Percentiles rank a stretch among this genome's conserved stretches.
phyloP scores from a whole-genome alignment of 2,888 invertebrate species.

The Neoscelio sp. region DNA sequence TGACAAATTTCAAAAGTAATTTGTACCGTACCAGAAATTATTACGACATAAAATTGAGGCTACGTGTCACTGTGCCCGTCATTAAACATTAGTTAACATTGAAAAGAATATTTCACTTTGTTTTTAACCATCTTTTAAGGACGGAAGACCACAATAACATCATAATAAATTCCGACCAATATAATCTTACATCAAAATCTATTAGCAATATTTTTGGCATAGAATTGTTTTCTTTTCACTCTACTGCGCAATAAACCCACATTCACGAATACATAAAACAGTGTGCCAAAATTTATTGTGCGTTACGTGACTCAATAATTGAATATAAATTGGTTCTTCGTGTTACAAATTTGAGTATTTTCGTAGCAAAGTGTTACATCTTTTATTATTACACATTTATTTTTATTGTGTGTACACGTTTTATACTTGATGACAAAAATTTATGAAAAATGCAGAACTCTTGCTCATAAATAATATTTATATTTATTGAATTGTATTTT shows the following conservation, averaged over 20 bases:
- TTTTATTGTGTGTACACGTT: constrained; percentile 7
- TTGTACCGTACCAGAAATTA: too few relatives aligned
- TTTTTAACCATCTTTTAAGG: constrained; percentile 2
- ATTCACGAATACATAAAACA: constrained; percentile 26
- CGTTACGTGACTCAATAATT: constrained; percentile 24
- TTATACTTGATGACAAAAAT: too few relatives aligned
- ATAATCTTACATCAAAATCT: constrained; percentile 12
- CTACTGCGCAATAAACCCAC: constrained; percentile 19
- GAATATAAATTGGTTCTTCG: constrained; percentile 27
- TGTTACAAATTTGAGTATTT: constrained; percentile 11
- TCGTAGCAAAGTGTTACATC: background rate
- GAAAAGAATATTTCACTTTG: background rate
- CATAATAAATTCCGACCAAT: constrained; percentile 20
- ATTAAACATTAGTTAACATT: constrained; percentile 8
- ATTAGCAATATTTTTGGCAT: constrained; percentile 12
- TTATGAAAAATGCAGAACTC: too few relatives aligned
- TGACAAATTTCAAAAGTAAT: too few relatives aligned
- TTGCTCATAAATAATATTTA: too few relatives aligned
- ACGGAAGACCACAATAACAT: constrained; percentile 1
- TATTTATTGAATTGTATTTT: too few relatives aligned
- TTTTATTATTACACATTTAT: constrained; percentile 3
- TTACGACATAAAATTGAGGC: too few relatives aligned
- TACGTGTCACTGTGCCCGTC: too few relatives aligned
- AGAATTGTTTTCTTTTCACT: constrained; percentile 21
- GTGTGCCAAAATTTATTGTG: constrained; percentile 2